Base-by-base conservation (phyloP, 2,888 invertebrate species). In the Tipula vernalis region DNA sequence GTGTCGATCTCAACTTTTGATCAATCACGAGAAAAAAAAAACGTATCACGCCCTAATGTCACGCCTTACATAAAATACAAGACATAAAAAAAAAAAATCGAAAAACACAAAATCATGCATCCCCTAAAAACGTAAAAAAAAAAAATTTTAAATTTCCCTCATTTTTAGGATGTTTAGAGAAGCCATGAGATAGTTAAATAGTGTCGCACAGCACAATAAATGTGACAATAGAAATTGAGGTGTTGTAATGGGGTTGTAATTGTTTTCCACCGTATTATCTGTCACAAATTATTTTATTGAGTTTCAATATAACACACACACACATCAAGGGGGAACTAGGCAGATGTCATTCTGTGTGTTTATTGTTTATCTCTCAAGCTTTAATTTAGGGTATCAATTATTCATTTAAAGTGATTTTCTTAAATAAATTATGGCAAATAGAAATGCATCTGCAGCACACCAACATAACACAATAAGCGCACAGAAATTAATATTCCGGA, bases 331-430 rank as follows among this genome's bases (percentile, higher is more conserved):
- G 86, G 57, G 51, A 36, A 51, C 12, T 12, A 86, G 84, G 87
- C 87, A 87, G 87, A 87, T 87, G 87, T 87, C 86, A 36, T 71
- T 42, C 12, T 86, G 28, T 28, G 15, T 51, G 51, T 51, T 71
- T 71, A n/a, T 28, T 71, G 71, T 71, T 71, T 28, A 71, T 71
- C 71, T 71, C 71, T 71, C 71, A 71, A 71, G 71, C 71, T 71
- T 4, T 71, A 71, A 71, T 71, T 71, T 71, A 71, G 71, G 71
- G 71, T 71, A 71, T 71, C 71, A 71, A 71, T 71, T 71, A 71
- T 71, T 71, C 71, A 71, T 71, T 71, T 71, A 71, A 71, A 71
- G 71, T 71, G 28, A 71, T 71, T 71, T 71, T 71, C 71, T 71
- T 71, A 28, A 71, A 71, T 71, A 71, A 71, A 71, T 28, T 28